Evolutionary conservation across 2,113 vertebrate species (phyloP), one percentile per base, ranked within the genome.

Genomic region (Galbula dea): DNA sequence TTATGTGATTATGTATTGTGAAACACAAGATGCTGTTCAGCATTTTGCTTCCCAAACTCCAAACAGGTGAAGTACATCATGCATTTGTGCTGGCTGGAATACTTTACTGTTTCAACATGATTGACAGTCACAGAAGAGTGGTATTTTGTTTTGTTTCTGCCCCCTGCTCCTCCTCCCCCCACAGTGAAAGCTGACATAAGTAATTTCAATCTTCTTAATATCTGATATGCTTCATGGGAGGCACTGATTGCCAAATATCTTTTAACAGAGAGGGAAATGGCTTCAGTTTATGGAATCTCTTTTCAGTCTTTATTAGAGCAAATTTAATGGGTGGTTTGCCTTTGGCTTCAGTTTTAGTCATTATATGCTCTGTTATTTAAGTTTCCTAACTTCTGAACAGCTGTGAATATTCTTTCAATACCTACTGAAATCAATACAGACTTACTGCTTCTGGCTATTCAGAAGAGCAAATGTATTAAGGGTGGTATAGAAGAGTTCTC

Each of bases 11-110:
- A 87, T 62, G 46, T 76, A 16, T 93, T 96, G 86, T 90, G 90
- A 96, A 96, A 96, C 36, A 15, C 3, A 39, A 90, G 82, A 34
- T 4, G 5, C 67, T 77, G 59, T 75, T 96, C 85, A 74, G 57
- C 51, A 5, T 51, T 89, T 94, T 89, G 67, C 86, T 81, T 92
- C 78, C 57, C 66, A 74, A 59, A 59, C 55, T 91, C 66, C 65
- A 52, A 74, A 49, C 34, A 71, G 41, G 62, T 89, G 66, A 90
- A 84, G 54, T 83, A 77, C 32, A 57, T 68, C 20, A 10, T 22
- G 23, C 3, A 11, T 71, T 89, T 80, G 13, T 61, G 79, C 54
- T 71, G 52, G 59, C 46, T 81, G 54, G 19, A 67, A 17, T 3
- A 1, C 7, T 88, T 83, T 29, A 18, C 54, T 90, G 17, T 69